phyloP scores from a whole-genome alignment of 2,888 invertebrate genomes.

The Pyrrhia umbra region DNA sequence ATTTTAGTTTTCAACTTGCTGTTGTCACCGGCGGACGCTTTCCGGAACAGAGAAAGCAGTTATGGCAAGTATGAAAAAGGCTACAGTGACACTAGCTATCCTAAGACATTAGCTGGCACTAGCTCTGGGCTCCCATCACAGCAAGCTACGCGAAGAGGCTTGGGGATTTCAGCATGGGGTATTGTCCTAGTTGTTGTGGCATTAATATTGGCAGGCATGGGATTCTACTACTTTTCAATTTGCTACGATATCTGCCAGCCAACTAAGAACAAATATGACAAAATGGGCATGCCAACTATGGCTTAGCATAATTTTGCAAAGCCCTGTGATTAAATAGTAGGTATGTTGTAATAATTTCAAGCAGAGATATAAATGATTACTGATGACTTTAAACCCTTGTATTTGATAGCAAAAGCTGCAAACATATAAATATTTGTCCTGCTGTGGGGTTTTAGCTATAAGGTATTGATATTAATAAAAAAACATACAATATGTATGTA shows the following conservation, averaged over 20 bases:
- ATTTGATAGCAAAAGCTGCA: slow-evolving; percentile 14
- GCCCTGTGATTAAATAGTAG: slow-evolving; percentile 60
- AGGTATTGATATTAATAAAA: slow-evolving; percentile 13
- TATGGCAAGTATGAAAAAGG: slow-evolving; percentile 59
- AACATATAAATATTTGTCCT: slow-evolving; percentile 22
- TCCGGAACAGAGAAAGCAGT: slow-evolving; percentile 63
- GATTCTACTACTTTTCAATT: slow-evolving; percentile 91
- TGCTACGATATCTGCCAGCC: slow-evolving; percentile 92
- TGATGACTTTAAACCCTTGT: slow-evolving; percentile 19
- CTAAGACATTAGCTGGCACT: slow-evolving; percentile 70
- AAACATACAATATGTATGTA: slow-evolving; percentile 16
- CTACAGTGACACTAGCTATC: slow-evolving; percentile 62
- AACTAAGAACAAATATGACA: slow-evolving; percentile 87
- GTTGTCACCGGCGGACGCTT: slow-evolving; percentile 68
- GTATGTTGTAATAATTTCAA: slow-evolving; percentile 17
- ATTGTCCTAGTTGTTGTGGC: slow-evolving; percentile 89
- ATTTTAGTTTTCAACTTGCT: slow-evolving; percentile 76
- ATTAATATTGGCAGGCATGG: slow-evolving; percentile 87
- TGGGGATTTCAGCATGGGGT: slow-evolving; percentile 92
- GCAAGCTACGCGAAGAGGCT: slow-evolving; percentile 74
- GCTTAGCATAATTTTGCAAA: slow-evolving; percentile 67
- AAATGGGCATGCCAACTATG: slow-evolving; percentile 87
- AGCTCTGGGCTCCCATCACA: slow-evolving; percentile 73
- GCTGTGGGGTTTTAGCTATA: slow-evolving; percentile 17
- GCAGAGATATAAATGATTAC: slow-evolving; percentile 24